These are phyloP conservation scores for Malurus alboscapulatus DNA, from an alignment of 2,113 vertebrate species.

Conservation along the genomic window DNA sequence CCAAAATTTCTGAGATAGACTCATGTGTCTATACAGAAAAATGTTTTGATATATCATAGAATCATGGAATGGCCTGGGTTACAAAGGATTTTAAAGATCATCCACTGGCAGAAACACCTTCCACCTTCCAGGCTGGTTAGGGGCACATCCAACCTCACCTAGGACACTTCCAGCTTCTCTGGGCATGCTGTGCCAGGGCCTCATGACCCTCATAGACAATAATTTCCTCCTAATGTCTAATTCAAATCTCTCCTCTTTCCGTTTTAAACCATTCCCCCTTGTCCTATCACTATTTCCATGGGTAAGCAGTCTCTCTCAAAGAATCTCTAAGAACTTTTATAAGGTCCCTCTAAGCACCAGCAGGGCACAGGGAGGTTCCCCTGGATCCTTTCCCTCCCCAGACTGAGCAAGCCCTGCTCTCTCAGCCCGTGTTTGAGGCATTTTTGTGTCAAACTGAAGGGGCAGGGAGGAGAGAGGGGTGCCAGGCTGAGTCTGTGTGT, in stretches of 20 bases:
- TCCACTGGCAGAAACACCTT: not conserved
- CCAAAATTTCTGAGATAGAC: not conserved
- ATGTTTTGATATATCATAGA: too few species aligned
- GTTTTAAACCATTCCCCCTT: accelerated
- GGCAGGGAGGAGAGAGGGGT: not conserved
- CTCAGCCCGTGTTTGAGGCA: not conserved
- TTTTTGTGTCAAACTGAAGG: not conserved
- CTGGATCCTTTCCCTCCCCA: not conserved
- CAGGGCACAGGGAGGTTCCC: not conserved
- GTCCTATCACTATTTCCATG: not conserved
- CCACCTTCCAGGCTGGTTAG: not conserved
- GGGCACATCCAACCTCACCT: not conserved
- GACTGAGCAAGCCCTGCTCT: too few species aligned
- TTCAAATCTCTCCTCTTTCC: not conserved
- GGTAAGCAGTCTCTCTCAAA: not conserved
- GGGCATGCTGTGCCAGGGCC: not conserved
- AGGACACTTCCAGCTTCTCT: not conserved
- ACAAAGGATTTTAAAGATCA: not conserved
- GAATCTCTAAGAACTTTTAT: not conserved
- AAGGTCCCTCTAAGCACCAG: not conserved
- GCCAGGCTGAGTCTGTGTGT: accelerated
- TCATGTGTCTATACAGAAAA: accelerated
- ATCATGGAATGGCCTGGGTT: not conserved
- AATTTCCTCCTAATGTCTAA: not conserved
- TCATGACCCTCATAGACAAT: not conserved